Evolutionary conservation across 2,797 vertebrate genomes (phyloP).

Genomic region (Crax fasciolata): DNA sequence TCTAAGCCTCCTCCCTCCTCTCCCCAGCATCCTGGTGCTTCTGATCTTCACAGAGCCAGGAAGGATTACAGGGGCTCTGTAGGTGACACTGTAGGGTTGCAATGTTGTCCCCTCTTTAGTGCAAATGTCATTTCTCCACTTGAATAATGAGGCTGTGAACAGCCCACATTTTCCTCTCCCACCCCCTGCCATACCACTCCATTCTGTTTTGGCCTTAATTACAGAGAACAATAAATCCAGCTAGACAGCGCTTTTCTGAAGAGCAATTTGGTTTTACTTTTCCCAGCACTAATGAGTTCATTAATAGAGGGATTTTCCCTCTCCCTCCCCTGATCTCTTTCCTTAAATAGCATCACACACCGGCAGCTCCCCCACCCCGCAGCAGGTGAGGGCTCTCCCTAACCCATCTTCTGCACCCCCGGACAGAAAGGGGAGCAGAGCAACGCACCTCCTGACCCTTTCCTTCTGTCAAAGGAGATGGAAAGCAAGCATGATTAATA

Average conservation of each 20-base stretch:
- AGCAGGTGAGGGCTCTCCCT: slow-evolving; percentile 24
- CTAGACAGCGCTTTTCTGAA: slow-evolving; percentile 48
- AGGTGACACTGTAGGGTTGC: background rate
- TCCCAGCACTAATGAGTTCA: slow-evolving; percentile 60
- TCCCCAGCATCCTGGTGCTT: background rate
- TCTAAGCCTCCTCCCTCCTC: background rate
- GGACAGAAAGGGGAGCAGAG: background rate
- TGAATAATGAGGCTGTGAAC: slow-evolving; percentile 38
- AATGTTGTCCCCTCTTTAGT: background rate
- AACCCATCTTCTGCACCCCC: background rate
- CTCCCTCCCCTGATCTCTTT: slow-evolving; percentile 21
- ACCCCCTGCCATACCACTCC: slow-evolving; percentile 1
- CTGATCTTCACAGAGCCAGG: background rate
- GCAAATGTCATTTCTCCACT: slow-evolving; percentile 17
- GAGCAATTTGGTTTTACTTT: slow-evolving; percentile 48
- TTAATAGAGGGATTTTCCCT: slow-evolving; percentile 64
- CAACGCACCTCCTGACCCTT: background rate
- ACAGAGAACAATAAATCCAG: slow-evolving; percentile 49
- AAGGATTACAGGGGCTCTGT: background rate
- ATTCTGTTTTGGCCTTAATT: slow-evolving; percentile 56
- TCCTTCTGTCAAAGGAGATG: background rate
- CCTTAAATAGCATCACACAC: slow-evolving; percentile 45
- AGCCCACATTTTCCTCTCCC: slow-evolving; percentile 23
- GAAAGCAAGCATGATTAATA: slow-evolving; percentile 47
- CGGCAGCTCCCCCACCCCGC: background rate